Evolutionary conservation across 2,797 vertebrate species (phyloP).

Genomic region (Limosa lapponica): DNA sequence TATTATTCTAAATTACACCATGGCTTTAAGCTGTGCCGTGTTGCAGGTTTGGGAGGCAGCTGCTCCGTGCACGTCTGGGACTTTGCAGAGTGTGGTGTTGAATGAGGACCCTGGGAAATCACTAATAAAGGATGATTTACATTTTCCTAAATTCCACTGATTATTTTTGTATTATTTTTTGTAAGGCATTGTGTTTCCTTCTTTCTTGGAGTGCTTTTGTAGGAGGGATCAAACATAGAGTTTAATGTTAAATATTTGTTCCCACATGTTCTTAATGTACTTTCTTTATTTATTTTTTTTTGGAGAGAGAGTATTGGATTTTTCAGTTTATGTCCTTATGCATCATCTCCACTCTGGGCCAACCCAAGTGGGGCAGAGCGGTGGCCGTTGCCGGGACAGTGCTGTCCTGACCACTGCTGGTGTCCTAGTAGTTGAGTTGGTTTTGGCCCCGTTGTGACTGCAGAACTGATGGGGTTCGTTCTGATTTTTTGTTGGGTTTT

Average conservation of each 20-base stretch:
- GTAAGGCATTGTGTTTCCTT: neutral
- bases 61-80: neutral
- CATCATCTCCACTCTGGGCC: neutral
- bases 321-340: neutral
- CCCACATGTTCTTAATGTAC: fast-evolving
- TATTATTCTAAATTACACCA: neutral
- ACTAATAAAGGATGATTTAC: neutral
- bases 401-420: fast-evolving
- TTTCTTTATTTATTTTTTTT: neutral
- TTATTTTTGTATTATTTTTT: neutral
- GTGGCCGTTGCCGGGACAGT: fast-evolving
- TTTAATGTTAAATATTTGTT: neutral
- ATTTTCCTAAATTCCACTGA: neutral
- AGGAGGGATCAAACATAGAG: neutral
- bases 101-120: neutral
- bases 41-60: neutral
- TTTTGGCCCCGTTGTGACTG: neutral
- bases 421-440: fast-evolving
- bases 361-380: neutral
- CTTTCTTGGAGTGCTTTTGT: neutral
- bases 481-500: fast-evolving
- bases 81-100: neutral
- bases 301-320: neutral
- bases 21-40: neutral
- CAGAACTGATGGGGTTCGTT: neutral